Evolutionary conservation across 1,140 invertebrate genomes (phyloP).

Genomic region (Sycophila sp.): DNA sequence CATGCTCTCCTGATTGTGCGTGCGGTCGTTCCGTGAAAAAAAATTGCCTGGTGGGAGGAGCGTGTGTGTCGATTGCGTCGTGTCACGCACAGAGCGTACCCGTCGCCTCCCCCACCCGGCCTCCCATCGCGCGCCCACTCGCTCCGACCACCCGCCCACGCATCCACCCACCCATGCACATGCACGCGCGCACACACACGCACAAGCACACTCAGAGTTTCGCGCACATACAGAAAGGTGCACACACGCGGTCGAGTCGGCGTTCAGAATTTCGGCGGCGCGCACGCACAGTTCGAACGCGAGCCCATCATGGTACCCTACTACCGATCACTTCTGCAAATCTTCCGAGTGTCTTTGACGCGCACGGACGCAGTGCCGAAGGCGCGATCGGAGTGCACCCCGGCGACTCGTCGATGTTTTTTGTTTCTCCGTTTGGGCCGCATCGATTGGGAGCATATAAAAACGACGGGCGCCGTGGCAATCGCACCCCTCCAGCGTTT

Average conservation of each 20-base stretch:
- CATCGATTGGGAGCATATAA: conserved; percentile 36
- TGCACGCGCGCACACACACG: background rate
- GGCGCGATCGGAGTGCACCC: background rate
- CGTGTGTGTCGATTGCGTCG: background rate
- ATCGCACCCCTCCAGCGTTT: no score
- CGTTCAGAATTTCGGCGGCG: no score
- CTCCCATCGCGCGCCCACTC: no score
- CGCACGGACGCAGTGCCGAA: conserved; percentile 6
- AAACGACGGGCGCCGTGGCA: background rate
- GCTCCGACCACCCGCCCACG: no score
- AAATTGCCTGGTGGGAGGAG: conserved; percentile 33
- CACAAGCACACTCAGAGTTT: background rate
- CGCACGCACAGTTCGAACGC: background rate
- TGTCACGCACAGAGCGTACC: no score
- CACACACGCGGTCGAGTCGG: background rate
- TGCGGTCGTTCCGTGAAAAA: conserved; percentile 53
- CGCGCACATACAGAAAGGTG: no score
- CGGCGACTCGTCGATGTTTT: background rate
- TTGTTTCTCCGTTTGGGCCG: conserved; percentile 3
- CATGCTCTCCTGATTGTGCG: conserved; percentile 56
- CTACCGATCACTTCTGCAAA: conserved; percentile 44
- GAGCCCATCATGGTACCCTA: conserved; percentile 36
- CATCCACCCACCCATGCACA: background rate
- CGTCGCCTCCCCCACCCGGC: no score
- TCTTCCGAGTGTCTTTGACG: conserved; percentile 29